Evolutionary conservation across 2,888 invertebrate species (phyloP).

Genomic region (Cheilosia vernalis): DNA sequence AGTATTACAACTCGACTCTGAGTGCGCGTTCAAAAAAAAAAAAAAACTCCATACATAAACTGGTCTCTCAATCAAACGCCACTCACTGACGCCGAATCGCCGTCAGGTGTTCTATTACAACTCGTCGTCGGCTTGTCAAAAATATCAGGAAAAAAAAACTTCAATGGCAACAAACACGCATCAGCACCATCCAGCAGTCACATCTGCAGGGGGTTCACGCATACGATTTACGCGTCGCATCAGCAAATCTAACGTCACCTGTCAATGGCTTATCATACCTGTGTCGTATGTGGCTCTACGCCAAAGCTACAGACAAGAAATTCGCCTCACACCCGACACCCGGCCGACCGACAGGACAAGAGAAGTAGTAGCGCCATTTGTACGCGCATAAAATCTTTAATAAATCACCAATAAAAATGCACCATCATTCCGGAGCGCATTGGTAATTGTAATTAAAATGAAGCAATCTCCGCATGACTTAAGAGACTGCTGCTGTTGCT

Average conservation of each 20-base stretch:
- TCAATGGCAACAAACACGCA: constrained; percentile 60
- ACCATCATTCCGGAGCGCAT: constrained; percentile 33
- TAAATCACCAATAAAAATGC: constrained; percentile 65
- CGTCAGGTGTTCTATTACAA: constrained; percentile 65
- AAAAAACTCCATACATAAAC: constrained; percentile 33
- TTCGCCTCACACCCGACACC: neutral
- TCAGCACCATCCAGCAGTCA: constrained; percentile 36
- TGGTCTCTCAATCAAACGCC: constrained; percentile 66
- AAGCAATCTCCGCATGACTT: constrained; percentile 63
- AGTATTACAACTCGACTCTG: constrained; percentile 29
- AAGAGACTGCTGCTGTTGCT: constrained; percentile 20
- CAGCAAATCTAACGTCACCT: constrained; percentile 62
- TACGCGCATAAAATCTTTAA: constrained; percentile 74
- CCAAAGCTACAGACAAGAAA: constrained; percentile 36
- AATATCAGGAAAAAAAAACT: constrained; percentile 34
- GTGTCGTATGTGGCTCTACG: constrained; percentile 6
- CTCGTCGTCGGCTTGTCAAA: constrained; percentile 62
- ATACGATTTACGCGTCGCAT: constrained; percentile 56
- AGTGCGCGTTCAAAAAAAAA: neutral
- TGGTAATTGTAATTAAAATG: constrained; percentile 71
- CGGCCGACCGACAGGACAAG: constrained; percentile 14
- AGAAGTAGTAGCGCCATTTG: constrained; percentile 69
- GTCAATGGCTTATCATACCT: constrained; percentile 59
- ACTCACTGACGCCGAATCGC: constrained; percentile 46
- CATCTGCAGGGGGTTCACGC: constrained; percentile 49